Evolutionary conservation across 2,797 vertebrate species (phyloP), one percentile per base, ranked within the genome.

Genomic region (Catostomus latipinnis): DNA sequence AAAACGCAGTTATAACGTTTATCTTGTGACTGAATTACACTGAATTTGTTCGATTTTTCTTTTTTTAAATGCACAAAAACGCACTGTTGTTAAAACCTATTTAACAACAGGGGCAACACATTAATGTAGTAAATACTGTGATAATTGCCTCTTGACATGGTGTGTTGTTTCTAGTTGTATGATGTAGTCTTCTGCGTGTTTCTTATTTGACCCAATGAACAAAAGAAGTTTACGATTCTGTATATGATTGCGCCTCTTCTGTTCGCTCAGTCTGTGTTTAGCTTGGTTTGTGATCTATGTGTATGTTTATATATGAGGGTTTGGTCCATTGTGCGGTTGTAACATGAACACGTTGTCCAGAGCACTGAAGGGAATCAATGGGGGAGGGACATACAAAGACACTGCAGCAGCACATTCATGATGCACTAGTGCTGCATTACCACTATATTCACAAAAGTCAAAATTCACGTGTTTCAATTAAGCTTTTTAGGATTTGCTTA

Each of bases 341-440:
- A 3, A 34, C 34, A 52, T 61, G 82, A 85, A 83, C 85, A 88
- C 82, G 82, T 80, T 88, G 83, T 82, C 71, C 16, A 61, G 52
- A 18, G 67, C 57, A 61, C 63, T 18, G 50, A 71, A 61, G 67
- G 70, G 80, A 80, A 78, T 80, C 66, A 45, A 66, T 82, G 83
- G 83, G 85, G 85, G 81, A 80, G 71, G 80, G 83, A 56, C 66
- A 58, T 56, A 70, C 49, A 78, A 78, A 78, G 76, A 58, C 11
- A 61, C 34, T 34, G 34, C 34, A 34, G 34, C 34, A 80, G 34
- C n/a, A 6, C 78, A 43, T 53, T 63, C 11, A 43, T 1, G 9
- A 14, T n/a, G 22, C n/a, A 1, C 9, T 16, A 1, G 16, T 57
- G 43, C 73, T 65, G 61, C 34, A 45, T 65, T n/a, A 45, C 34